These are phyloP conservation scores for Hemiprocne comata DNA, from an alignment of 2,113 vertebrate genomes.

Conservation along the genomic window DNA sequence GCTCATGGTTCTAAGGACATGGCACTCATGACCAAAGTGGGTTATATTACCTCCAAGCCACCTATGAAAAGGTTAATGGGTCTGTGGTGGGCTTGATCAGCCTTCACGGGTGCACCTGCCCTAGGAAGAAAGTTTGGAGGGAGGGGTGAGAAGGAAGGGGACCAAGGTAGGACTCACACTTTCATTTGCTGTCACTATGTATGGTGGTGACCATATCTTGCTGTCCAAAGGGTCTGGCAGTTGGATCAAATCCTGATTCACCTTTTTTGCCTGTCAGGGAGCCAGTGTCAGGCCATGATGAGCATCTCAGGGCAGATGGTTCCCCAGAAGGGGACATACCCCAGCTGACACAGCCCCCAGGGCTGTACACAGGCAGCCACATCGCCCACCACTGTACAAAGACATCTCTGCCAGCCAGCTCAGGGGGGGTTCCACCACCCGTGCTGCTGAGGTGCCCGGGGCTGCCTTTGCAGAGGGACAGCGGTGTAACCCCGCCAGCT, in stretches of 20 bases:
- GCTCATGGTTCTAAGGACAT: not conserved
- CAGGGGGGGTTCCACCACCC: not conserved
- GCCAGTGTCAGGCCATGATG: not conserved
- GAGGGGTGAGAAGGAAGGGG: not conserved
- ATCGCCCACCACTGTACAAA: too few species aligned
- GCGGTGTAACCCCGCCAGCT: too few species aligned
- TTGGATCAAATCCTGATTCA: not conserved
- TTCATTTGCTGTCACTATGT: not conserved
- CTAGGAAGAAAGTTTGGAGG: not conserved
- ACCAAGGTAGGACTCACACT: not conserved
- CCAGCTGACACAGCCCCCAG: not conserved
- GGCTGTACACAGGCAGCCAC: too few species aligned
- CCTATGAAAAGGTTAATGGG: not conserved
- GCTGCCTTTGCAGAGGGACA: too few species aligned
- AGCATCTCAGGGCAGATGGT: rapidly evolving
- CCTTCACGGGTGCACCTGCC: too few species aligned
- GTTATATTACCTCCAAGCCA: not conserved
- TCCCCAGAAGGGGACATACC: not conserved
- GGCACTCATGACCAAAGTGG: not conserved
- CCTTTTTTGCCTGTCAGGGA: not conserved
- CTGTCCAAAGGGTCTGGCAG: not conserved
- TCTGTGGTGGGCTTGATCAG: not conserved
- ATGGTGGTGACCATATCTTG: not conserved
- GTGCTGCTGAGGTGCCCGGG: not conserved
- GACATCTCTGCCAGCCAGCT: not conserved